Base-by-base conservation (phyloP, 2,113 vertebrate genomes). In the Strigops habroptila region DNA sequence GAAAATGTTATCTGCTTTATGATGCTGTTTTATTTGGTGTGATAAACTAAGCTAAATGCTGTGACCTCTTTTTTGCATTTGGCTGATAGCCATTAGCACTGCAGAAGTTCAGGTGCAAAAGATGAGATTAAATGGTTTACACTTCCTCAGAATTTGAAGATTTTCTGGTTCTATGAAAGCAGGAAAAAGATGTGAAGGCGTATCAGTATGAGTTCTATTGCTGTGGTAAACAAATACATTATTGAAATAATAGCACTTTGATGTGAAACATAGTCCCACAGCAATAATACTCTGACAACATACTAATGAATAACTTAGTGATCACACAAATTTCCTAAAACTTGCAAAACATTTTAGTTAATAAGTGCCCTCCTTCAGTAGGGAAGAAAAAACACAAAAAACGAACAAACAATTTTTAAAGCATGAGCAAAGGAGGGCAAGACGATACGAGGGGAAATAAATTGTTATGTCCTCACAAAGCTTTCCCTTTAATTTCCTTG, bases 321-420 rank as follows among this genome's bases (percentile, higher is more conserved):
- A 88, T 76, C 65, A 86, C 59, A 68, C 8, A 63, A 57, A 85
- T 76, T 84, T 86, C 15, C 10, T 49, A 83, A 67, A 78, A 65
- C 9, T 84, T 90, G 89, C 63, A 95, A 89, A 88, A 63, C 22
- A 23, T 91, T 95, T 86, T 92, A 24, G 22, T 88, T 82, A 84
- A 82, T 71, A 93, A 82, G 3, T 62, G 11, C 13, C 37, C 75
- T 94, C 25, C 74, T 90, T 74, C 28, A 79, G 30, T 18, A 77
- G n/a, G 18, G 5, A 55, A 44, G 28, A 76, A 86, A 81, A 33
- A 33, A 2, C 7, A 49, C 17, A 31, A 43, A 60, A 41, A 82
- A 23, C 6, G 0, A 6, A 15, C 23, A 43, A 80, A 25, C 3
- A 79, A 24, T 83, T 85, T 84, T 95, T 57, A 79, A 90, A 82